phyloP scores from a whole-genome alignment of 2,113 vertebrate species.

The Pseudonaja textilis region DNA sequence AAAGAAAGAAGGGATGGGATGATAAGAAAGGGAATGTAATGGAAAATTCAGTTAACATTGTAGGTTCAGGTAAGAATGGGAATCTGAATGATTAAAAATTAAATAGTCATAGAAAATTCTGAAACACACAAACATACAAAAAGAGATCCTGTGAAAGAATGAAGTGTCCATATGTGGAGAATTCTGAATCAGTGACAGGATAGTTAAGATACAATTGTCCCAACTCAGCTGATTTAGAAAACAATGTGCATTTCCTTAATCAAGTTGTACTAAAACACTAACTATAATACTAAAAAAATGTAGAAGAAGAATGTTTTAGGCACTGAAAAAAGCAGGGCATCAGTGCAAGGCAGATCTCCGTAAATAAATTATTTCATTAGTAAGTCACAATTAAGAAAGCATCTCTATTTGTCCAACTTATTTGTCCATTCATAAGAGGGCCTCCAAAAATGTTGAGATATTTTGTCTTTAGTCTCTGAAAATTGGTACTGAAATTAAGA shows the following conservation, averaged over 20 bases:
- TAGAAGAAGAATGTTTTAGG: neutral
- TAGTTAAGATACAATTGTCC: neutral
- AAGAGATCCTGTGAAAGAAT: neutral
- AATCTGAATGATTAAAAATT: neutral
- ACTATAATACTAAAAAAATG: neutral
- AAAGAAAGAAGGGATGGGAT: neutral
- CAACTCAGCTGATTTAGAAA: neutral
- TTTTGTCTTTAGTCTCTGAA: neutral
- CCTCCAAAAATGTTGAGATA: neutral
- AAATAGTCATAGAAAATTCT: neutral
- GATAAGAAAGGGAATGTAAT: neutral
- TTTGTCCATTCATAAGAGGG: neutral
- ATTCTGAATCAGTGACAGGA: neutral
- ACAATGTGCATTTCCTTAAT: neutral
- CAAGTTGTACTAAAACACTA: neutral
- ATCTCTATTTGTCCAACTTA: neutral
- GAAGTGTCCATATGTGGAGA: neutral
- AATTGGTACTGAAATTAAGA: neutral
- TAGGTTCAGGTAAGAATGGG: neutral
- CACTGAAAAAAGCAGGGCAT: neutral
- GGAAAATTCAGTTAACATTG: neutral
- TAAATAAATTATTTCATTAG: neutral
- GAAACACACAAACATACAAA: neutral
- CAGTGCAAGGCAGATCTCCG: neutral
- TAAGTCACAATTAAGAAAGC: neutral